Conservation (phyloP, 2,888 invertebrate species). For the Ctena decussata region DNA sequence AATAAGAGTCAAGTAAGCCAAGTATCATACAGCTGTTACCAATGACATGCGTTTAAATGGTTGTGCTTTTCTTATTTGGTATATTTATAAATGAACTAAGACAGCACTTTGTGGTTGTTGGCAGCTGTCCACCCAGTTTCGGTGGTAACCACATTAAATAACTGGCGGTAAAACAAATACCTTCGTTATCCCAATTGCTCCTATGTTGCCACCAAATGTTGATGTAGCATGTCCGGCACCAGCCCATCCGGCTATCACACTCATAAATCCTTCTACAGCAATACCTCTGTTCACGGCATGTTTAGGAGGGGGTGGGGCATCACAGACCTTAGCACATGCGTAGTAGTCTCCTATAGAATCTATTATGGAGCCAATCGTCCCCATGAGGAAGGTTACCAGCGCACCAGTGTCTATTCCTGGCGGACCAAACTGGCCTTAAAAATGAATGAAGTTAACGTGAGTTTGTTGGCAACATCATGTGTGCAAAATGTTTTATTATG, state of each 20-base stretch:
- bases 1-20: no score
- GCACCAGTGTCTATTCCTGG: slow-evolving; percentile 66
- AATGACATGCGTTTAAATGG: no score
- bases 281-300: slow-evolving; percentile 93
- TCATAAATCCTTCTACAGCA: slow-evolving; percentile 66
- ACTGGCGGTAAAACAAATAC: no score
- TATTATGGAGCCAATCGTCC: slow-evolving; percentile 73
- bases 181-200: slow-evolving; percentile 63
- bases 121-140: no score
- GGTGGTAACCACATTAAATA: no score
- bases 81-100: no score
- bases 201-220: slow-evolving; percentile 64
- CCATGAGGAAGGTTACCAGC: slow-evolving; percentile 71
- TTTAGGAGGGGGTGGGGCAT: slow-evolving; percentile 93
- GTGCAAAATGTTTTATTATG: no score
- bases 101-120: no score
- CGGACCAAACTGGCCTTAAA: slow-evolving; percentile 74
- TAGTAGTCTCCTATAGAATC: slow-evolving; percentile 93
- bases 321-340: slow-evolving; percentile 91
- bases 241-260: slow-evolving; percentile 62
- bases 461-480: no score
- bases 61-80: no score
- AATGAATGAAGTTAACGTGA: no score
- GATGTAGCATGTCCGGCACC: slow-evolving; percentile 65
- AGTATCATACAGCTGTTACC: no score